phyloP scores from a whole-genome alignment of 1,140 invertebrate species.

The Alviniconcha marisindica region DNA sequence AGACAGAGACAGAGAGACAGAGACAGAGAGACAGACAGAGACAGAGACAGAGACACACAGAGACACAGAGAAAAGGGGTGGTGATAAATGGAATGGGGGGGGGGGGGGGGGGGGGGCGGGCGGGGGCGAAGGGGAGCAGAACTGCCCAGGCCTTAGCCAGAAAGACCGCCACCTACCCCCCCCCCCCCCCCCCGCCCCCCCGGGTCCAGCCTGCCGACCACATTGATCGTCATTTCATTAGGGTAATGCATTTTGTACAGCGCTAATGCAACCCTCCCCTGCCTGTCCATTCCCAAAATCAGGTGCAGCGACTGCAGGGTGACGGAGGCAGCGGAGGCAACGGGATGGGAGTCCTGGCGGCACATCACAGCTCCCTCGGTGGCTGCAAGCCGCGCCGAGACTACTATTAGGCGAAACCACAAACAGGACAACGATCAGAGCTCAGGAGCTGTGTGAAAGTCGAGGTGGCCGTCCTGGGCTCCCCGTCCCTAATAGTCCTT shows the following conservation, averaged over 20 bases:
- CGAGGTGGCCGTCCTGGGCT: too few species aligned
- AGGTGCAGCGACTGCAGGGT: not conserved
- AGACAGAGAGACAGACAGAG: not conserved
- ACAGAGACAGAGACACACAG: conserved; percentile 4
- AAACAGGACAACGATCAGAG: too few species aligned
- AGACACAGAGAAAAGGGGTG: not conserved
- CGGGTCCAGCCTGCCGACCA: not conserved
- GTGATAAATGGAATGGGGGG: not conserved
- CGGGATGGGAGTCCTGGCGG: too few species aligned
- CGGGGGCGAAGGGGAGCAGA: not conserved
- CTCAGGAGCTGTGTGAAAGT: too few species aligned
- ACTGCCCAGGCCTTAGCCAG: not conserved
- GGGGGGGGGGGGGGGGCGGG: not conserved
- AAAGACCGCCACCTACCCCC: not conserved
- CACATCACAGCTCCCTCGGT: too few species aligned
- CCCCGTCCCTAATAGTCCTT: too few species aligned
- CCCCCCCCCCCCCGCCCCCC: too few species aligned
- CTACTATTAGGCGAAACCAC: too few species aligned
- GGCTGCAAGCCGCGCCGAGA: too few species aligned
- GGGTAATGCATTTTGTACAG: conserved; percentile 31
- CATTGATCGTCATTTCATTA: conserved; percentile 32
- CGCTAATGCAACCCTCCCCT: conserved; percentile 18
- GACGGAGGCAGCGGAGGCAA: not conserved
- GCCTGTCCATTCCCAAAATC: conserved; percentile 15
- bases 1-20: not conserved